These are phyloP conservation scores for Mechanitis messenoides DNA, from an alignment of 2,888 invertebrate genomes.

Conservation along the genomic window DNA sequence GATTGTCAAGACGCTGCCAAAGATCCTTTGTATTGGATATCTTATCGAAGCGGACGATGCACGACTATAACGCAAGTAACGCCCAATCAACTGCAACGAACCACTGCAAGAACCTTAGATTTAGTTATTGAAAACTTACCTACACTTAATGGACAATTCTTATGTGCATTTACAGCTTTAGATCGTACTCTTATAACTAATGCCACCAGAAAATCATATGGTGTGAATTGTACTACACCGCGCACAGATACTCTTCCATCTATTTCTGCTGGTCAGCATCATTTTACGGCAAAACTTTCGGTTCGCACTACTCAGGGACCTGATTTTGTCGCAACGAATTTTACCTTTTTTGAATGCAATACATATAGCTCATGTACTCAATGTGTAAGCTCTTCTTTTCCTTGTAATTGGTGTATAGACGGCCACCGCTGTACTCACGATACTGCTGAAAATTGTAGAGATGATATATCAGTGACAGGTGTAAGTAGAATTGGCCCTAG, in stretches of 20 bases:
- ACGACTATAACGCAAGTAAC: slow-evolving; percentile 95
- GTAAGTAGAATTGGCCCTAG: slow-evolving; percentile 94
- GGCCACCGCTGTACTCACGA: slow-evolving; percentile 97
- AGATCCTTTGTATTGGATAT: slow-evolving; percentile 96
- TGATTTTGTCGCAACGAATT: slow-evolving; percentile 97
- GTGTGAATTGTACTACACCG: slow-evolving; percentile 97
- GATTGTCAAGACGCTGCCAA: slow-evolving; percentile 95
- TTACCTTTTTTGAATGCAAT: slow-evolving; percentile 99
- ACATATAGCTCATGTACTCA: slow-evolving; percentile 97
- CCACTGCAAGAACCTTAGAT: slow-evolving; percentile 93
- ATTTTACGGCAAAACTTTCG: slow-evolving; percentile 95
- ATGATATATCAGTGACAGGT: slow-evolving; percentile 94
- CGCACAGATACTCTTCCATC: slow-evolving; percentile 94
- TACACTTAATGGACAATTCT: slow-evolving; percentile 90
- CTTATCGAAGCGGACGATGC: slow-evolving; percentile 97
- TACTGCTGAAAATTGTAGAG: slow-evolving; percentile 95
- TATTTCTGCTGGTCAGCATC: slow-evolving; percentile 94
- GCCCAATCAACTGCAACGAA: slow-evolving; percentile 93
- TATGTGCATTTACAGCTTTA: slow-evolving; percentile 95
- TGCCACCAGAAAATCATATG: slow-evolving; percentile 91
- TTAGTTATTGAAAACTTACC: slow-evolving; percentile 97
- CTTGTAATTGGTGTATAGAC: slow-evolving; percentile 99
- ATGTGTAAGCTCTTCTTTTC: slow-evolving; percentile 96
- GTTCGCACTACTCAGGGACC: slow-evolving; percentile 93
- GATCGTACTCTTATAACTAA: slow-evolving; percentile 93